Evolutionary conservation across 2,797 vertebrate species (phyloP), one percentile per base, ranked within the genome.

Genomic region (Ambastaia sidthimunki): DNA sequence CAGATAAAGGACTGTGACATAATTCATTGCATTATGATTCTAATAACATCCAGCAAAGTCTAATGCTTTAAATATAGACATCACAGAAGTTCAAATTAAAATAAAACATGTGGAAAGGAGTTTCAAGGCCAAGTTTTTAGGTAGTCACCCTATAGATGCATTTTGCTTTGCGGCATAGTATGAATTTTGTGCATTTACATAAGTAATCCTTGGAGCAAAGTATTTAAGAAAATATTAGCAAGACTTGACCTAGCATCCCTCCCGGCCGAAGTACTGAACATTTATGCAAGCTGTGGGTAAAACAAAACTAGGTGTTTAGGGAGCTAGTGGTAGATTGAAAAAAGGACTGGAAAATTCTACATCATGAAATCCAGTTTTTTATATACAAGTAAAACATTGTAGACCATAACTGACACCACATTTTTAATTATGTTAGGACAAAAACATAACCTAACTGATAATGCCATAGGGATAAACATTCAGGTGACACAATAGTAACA

Each of bases 1-100:
- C 59, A 74, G 18, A 62, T 48, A 50, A 62, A 74, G 55, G 31
- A 18, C 3, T 63, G 72, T 74, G 12, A 23, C 59, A 50, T 50
- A 57, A 74, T 62, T 74, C 3, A 74, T 6, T 63, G 41, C 23
- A 62, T 57, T 63, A 48, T 74, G 41, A 48, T 74, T 74, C 25
- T 44, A 74, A 63, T 21, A 74, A 12, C 71, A 72, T 44, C 41
- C 57, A 50, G 7, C 31, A 59, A 50, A 31, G 11, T 3, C 37
- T 47, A 73, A 28, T 28, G 28, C 28, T 28, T 28, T 28, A 28
- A 28, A 28, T 28, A 28, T 28, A 28, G 4, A 28, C 28, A 28
- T 28, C 28, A 28, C 28, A 28, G 28, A 28, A 28, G 28, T 28
- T 28, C 28, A 28, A 28, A 28, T n/a, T 28, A 4, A 28, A 28